Conservation (phyloP, 1,140 invertebrate species). For the Zaprionus nigranus region DNA sequence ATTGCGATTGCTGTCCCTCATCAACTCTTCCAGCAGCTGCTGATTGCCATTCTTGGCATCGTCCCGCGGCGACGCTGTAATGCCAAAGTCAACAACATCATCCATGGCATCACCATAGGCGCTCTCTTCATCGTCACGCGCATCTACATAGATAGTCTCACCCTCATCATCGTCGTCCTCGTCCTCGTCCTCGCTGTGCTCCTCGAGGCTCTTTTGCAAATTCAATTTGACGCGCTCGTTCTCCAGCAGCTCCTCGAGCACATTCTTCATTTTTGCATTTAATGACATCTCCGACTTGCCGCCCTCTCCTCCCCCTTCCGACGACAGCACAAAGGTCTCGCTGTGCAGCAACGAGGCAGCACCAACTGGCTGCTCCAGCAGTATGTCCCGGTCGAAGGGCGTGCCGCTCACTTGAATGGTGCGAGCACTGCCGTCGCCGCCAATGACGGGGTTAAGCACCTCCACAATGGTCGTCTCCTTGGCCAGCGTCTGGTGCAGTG, state of each 20-base stretch:
- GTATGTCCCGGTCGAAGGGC: conserved; percentile 62
- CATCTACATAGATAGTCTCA: conserved; percentile 64
- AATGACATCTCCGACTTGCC: conserved; percentile 78
- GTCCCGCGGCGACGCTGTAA: conserved; percentile 28
- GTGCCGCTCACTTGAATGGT: conserved; percentile 74
- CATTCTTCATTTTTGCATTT: conserved; percentile 85
- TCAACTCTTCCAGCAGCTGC: conserved; percentile 71
- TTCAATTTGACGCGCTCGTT: conserved; percentile 84
- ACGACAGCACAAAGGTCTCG: conserved; percentile 77
- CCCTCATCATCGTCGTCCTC: conserved; percentile 37
- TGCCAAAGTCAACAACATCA: conserved; percentile 76
- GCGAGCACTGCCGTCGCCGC: conserved; percentile 76
- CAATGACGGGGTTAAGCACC: conserved; percentile 81
- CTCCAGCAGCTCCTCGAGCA: conserved; percentile 82
- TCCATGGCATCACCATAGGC: conserved; percentile 73
- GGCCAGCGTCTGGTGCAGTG: conserved; percentile 77
- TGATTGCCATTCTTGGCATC: conserved; percentile 77
- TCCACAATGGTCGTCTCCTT: conserved; percentile 83
- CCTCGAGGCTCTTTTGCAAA: conserved; percentile 84
- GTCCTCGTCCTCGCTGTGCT: conserved; percentile 49
- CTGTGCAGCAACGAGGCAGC: conserved; percentile 67
- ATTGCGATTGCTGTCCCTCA: conserved; percentile 80
- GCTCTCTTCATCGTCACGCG: conserved; percentile 66
- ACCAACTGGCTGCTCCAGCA: conserved; percentile 53
- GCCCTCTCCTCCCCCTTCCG: not conserved